Percentiles rank a stretch among this genome's conserved stretches.
Conservation (phyloP, 1,140 invertebrate genomes). For the Dinoponera quadriceps region DNA sequence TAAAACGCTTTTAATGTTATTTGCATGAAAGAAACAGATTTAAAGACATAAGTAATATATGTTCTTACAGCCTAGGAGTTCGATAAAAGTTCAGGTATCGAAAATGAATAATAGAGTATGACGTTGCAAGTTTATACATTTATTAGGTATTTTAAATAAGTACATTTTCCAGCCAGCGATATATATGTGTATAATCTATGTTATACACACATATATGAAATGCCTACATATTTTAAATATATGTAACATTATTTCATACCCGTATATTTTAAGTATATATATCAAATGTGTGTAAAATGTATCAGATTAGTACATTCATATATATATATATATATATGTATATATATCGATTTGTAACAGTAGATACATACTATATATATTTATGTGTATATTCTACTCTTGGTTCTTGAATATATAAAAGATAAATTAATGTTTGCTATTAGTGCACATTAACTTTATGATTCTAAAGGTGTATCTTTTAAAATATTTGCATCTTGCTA, state of each 20-base stretch:
- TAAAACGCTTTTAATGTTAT: conserved; percentile 10
- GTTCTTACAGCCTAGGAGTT: background rate
- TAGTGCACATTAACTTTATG: too few species aligned
- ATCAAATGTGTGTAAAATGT: background rate
- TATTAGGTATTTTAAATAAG: conserved; percentile 66
- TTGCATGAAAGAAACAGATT: conserved; percentile 4
- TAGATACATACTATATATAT: background rate
- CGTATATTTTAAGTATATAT: too few species aligned
- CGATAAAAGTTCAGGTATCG: conserved; percentile 33
- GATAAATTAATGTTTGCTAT: too few species aligned
- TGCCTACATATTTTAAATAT: background rate
- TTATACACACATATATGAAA: background rate
- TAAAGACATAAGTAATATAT: background rate
- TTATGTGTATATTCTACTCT: background rate
- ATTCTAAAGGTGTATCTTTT: too few species aligned
- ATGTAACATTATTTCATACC: too few species aligned
- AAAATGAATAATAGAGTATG: conserved; percentile 59
- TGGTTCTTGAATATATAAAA: too few species aligned
- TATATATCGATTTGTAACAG: conserved; percentile 8
- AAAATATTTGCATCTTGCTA: too few species aligned
- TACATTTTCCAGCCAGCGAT: conserved; percentile 50
- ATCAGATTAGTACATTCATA: conserved; percentile 5
- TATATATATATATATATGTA: background rate
- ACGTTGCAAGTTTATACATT: conserved; percentile 56
- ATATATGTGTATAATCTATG: too few species aligned